A percentile compares a stretch with the other conserved stretches of the same genome.
phyloP scores from a whole-genome alignment of 2,797 vertebrate genomes.

The Spheniscus humboldti region DNA sequence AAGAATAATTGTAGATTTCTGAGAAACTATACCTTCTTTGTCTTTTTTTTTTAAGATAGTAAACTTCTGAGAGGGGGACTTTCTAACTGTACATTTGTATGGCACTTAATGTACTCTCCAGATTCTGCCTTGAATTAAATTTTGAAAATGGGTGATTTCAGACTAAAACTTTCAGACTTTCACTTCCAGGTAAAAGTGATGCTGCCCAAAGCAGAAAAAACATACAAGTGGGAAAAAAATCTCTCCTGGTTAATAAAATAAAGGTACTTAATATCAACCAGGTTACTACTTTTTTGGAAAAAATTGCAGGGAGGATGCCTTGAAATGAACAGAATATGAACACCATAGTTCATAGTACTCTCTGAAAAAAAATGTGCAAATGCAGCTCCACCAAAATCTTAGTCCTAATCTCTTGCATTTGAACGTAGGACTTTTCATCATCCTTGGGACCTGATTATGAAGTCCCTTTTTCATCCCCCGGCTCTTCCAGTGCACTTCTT shows the following conservation, averaged over 20 bases:
- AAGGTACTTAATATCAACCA: not conserved
- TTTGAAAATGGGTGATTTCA: not conserved
- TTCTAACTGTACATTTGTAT: not conserved
- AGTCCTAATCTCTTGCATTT: not conserved
- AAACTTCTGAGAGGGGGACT: not conserved
- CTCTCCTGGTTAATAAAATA: not conserved
- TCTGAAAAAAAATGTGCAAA: not conserved
- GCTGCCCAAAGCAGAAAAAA: not conserved
- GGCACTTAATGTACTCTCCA: not conserved
- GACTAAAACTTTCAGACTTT: not conserved
- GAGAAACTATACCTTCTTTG: not conserved
- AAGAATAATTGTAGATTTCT: not conserved
- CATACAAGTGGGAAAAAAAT: not conserved
- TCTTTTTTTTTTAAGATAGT: not conserved
- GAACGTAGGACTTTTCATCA: not conserved
- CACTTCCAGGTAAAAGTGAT: not conserved
- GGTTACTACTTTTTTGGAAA: not conserved
- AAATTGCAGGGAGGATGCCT: not conserved
- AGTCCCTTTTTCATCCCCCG: not conserved
- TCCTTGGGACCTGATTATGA: not conserved
- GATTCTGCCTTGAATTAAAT: not conserved
- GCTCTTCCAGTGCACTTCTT: not conserved
- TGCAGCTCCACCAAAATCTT: not conserved
- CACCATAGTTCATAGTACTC: not conserved
- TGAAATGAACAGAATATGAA: not conserved